These are phyloP conservation scores for Nebria salina DNA, from an alignment of 2,888 invertebrate genomes.

Conservation along the genomic window DNA sequence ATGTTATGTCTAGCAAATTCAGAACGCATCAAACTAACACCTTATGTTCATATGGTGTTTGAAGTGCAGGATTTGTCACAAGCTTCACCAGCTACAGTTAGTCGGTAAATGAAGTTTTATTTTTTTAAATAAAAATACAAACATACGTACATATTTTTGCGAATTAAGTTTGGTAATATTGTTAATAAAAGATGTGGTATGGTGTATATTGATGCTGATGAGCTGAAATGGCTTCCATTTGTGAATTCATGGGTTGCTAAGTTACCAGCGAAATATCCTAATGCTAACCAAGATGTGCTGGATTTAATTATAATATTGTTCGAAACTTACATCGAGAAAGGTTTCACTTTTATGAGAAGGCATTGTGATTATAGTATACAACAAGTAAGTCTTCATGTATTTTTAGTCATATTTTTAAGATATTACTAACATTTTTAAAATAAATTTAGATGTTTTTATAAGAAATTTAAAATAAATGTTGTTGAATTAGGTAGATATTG, in stretches of 20 bases:
- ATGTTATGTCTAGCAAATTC: conserved; percentile 93
- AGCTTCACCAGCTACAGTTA: conserved; percentile 92
- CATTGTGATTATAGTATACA: conserved; percentile 77
- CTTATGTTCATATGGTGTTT: conserved; percentile 90
- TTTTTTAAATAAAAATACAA: background rate
- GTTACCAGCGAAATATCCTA: conserved; percentile 62
- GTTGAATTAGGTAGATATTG: conserved; percentile 75
- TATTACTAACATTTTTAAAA: background rate
- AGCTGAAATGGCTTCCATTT: conserved; percentile 82
- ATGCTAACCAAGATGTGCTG: conserved; percentile 67
- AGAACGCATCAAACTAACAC: conserved; percentile 88
- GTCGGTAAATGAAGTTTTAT: conserved; percentile 63
- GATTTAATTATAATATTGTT: conserved; percentile 76
- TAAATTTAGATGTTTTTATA: too few species aligned
- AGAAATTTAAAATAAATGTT: too few species aligned
- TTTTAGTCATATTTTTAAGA: background rate
- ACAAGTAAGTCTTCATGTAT: conserved; percentile 67
- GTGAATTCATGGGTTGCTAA: conserved; percentile 80
- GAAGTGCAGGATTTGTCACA: conserved; percentile 87
- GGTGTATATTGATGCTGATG: conserved; percentile 89
- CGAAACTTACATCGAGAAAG: conserved; percentile 71
- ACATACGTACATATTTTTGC: too few species aligned
- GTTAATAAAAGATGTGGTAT: conserved; percentile 73
- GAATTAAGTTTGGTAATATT: background rate
- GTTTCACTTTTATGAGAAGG: conserved; percentile 73